Conservation (phyloP, 2,113 vertebrate species). For the Ariopsis seemanni region DNA sequence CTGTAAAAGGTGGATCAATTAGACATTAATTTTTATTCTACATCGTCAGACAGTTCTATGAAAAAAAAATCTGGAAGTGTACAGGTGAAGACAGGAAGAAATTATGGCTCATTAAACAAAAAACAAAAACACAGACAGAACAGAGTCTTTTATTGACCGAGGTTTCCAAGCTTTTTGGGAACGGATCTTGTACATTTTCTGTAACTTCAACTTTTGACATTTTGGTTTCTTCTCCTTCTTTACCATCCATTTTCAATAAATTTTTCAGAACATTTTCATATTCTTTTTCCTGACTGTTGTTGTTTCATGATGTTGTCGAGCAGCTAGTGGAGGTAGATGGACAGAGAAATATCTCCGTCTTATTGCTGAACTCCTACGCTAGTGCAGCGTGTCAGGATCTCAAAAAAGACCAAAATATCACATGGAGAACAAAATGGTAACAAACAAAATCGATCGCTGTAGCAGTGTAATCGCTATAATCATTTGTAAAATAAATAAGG, state of each 20-base stretch:
- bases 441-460: not conserved
- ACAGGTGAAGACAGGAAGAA: not conserved
- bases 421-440: too few relatives aligned
- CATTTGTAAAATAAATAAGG: not conserved
- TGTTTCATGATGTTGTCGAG: not conserved
- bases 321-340: not conserved
- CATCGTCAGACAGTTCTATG: not conserved
- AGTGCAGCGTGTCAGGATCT: not conserved
- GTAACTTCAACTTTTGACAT: not conserved
- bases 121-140: not conserved
- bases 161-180: too few relatives aligned
- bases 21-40: not conserved
- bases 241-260: not conserved
- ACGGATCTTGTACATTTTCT: not conserved
- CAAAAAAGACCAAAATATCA: not conserved
- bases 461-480: not conserved
- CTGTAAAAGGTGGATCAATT: slow-evolving; percentile 65
- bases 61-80: too few relatives aligned
- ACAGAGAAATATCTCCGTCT: not conserved
- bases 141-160: not conserved
- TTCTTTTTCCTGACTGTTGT: not conserved
- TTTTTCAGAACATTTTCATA: not conserved
- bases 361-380: not conserved
- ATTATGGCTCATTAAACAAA: not conserved
- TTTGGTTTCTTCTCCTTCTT: not conserved